Base-by-base conservation (phyloP, 2,888 invertebrate genomes). In the Hypercompe scribonia region DNA sequence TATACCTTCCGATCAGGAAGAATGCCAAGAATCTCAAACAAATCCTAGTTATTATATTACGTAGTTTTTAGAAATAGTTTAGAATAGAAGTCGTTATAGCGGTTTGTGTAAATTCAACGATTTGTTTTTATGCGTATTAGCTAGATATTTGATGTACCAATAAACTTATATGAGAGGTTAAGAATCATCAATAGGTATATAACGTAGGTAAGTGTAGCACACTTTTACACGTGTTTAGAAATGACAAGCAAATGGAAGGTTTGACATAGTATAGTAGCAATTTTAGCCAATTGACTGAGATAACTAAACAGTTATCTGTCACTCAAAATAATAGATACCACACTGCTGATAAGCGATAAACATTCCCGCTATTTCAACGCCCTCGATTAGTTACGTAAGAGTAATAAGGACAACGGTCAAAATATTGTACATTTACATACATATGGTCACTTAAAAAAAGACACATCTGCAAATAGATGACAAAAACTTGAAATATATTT, bases 251-350 rank as follows among this genome's bases (percentile, higher is more conserved):
- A 58, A 42, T 42, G 50, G 50, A 50, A 33, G 33, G 75, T 72
- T 65, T 76, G 73, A 66, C 74, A 73, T 72, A 50, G 61, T 28
- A 68, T 65, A 69, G 65, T 61, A 70, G 70, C 73, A 77, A 80
- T 83, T 72, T 78, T 80, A 66, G 68, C 70, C 79, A 84, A 86
- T 85, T 80, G 81, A 68, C 71, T 66, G 70, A 77, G 84, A 84
- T 84, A 84, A 81, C 77, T 36, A 72, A 78, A 75, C 64, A 46
- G 76, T 78, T 81, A 84, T 85, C 81, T 81, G 76, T 83, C 83
- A 83, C 75, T 81, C 74, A 66, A 74, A 73, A 71, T 78, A 81
- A 81, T 79, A 79, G 75, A 82, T 80, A 78, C 77, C 65, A 67
- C 71, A 78, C 73, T 77, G 31, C 73, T 68, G 73, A 78, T 79